Evolutionary conservation across 2,797 vertebrate genomes (phyloP), one percentile per base, ranked within the genome.

Genomic region (Eleutherodactylus coqui): DNA sequence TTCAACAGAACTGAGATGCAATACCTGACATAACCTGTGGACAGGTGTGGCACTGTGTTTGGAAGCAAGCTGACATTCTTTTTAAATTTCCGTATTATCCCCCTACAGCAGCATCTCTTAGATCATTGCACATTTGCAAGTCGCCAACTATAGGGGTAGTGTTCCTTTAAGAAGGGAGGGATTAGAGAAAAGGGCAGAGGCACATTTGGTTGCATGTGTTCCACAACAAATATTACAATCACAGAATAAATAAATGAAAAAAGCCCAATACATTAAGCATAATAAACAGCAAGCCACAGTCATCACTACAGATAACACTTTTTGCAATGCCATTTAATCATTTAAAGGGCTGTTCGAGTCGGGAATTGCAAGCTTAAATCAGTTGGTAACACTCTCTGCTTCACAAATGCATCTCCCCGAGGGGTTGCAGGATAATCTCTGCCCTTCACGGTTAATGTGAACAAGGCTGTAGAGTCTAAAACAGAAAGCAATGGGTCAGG

Each of bases 311-410:
- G 67, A 70, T 60, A 85, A 80, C 24, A 60, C 24, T 55, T 70
- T 60, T 58, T 58, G 84, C 47, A 58, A 79, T 32, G 47, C 62
- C 10, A 69, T 85, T 79, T 72, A 79, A 73, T 85, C 43, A 85
- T 79, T 80, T 80, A 80, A 80, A 85, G 76, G 53, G 43, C 53
- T 58, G 58, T 72, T 60, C 36, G 47, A 72, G 75, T 13, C 38
- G 67, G 76, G 62, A 85, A 79, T 70, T 53, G 75, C 47, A n/a
- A 78, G 75, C 64, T 79, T 72, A 80, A 85, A 85, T 80, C 84
- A 73, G 77, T 55, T 80, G 64, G 76, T 72, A 79, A 85, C 62
- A 79, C 75, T 76, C 41, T 69, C 60, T 13, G 62, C 76, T 72
- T 45, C 67, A 73, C 64, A 79, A 34, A 85, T 85, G 29, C 73